Evolutionary conservation across 2,113 vertebrate species (phyloP).

Genomic region (Petromus typicus): DNA sequence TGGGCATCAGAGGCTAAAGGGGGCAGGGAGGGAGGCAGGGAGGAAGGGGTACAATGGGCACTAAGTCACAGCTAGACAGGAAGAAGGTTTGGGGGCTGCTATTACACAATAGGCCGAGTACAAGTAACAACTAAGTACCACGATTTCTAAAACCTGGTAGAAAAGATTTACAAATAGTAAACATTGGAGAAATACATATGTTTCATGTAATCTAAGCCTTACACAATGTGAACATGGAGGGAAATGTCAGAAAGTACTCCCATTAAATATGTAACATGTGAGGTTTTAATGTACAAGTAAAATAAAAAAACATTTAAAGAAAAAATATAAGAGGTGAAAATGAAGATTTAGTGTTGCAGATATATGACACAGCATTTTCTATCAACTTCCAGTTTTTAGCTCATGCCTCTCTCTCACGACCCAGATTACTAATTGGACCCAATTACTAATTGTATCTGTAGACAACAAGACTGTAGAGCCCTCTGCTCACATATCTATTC

Average conservation of each 20-base stretch:
- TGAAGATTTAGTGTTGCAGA: background rate
- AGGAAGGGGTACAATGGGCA: background rate
- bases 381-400: no score
- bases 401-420: background rate
- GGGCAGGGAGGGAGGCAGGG: background rate
- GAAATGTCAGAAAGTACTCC: background rate
- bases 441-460: background rate
- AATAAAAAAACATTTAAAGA: background rate
- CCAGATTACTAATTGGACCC: background rate
- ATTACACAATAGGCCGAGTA: background rate
- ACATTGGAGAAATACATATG: background rate
- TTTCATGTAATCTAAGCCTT: background rate
- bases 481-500: background rate
- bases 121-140: background rate
- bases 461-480: no score
- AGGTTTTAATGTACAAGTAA: background rate
- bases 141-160: background rate
- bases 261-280: background rate
- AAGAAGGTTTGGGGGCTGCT: background rate
- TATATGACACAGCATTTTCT: background rate
- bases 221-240: background rate
- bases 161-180: background rate
- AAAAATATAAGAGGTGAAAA: background rate
- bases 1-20: background rate
- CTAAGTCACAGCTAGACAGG: background rate